Conservation (phyloP, 2,888 invertebrate species). For the Biston betularia region DNA sequence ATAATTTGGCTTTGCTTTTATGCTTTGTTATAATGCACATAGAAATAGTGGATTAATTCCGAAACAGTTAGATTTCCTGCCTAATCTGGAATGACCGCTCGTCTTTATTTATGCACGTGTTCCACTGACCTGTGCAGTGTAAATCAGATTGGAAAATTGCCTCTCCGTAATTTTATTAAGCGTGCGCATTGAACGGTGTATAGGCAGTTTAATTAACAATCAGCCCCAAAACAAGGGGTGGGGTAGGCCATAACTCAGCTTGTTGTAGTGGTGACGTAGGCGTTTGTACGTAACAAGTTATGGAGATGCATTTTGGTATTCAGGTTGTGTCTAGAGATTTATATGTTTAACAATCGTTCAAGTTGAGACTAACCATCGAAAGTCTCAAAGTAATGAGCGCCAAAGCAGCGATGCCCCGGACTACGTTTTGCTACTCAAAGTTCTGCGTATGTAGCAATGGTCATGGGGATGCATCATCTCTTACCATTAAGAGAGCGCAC, state of each 20-base stretch:
- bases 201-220: slow-evolving; percentile 75
- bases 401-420: no score
- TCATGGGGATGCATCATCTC: no score
- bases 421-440: no score
- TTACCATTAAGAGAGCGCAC: no score
- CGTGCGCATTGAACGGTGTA: slow-evolving; percentile 63
- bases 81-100: slow-evolving; percentile 23
- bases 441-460: no score
- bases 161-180: slow-evolving; percentile 64
- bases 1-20: no score
- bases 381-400: no score
- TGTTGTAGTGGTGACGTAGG: slow-evolving; percentile 50
- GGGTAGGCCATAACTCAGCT: slow-evolving; percentile 58
- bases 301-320: slow-evolving; percentile 20
- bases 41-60: slow-evolving; percentile 9
- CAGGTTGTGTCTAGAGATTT: background rate
- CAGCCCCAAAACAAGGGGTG: slow-evolving; percentile 53
- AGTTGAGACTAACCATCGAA: no score
- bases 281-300: slow-evolving; percentile 11
- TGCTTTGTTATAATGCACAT: background rate
- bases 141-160: slow-evolving; percentile 61
- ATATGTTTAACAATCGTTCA: no score
- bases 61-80: slow-evolving; percentile 10
- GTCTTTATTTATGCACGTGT: slow-evolving; percentile 40
- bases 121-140: slow-evolving; percentile 46